Evolutionary conservation across 2,888 invertebrate species (phyloP).

Genomic region (Chaitophorus viminalis): DNA sequence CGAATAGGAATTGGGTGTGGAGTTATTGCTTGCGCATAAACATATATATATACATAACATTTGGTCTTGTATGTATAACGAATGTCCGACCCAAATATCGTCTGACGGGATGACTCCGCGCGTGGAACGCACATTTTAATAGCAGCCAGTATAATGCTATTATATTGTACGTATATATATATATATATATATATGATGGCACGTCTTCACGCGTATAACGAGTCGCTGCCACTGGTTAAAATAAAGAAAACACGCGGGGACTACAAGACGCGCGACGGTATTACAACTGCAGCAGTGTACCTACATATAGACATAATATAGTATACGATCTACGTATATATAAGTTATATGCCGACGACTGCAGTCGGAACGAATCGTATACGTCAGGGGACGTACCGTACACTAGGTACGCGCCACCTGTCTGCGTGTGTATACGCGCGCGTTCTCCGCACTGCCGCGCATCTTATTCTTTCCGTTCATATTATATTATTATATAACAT

Average conservation of each 20-base stretch:
- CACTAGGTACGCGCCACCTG: conserved; percentile 57
- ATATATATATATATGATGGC: neutral
- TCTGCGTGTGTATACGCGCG: conserved; percentile 25
- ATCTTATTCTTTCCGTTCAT: conserved; percentile 1
- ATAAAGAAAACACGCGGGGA: conserved; percentile 42
- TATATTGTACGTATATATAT: no score
- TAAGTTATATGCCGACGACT: neutral
- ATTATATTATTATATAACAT: no score
- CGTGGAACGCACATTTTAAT: no score
- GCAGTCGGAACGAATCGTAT: conserved; percentile 50
- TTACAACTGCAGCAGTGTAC: neutral
- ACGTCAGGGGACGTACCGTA: no score
- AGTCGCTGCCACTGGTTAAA: neutral
- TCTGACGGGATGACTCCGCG: conserved; percentile 21
- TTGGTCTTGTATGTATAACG: conserved; percentile 12
- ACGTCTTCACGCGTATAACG: conserved; percentile 29
- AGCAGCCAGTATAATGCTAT: no score
- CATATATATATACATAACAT: no score
- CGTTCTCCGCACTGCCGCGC: neutral
- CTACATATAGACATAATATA: neutral
- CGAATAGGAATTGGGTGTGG: conserved; percentile 41
- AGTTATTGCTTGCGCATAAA: neutral
- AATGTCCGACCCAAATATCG: conserved; percentile 41
- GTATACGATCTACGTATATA: no score
- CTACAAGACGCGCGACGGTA: neutral